Evolutionary conservation across 2,797 vertebrate genomes (phyloP).

Genomic region (Crossoptilon crossoptilon): DNA sequence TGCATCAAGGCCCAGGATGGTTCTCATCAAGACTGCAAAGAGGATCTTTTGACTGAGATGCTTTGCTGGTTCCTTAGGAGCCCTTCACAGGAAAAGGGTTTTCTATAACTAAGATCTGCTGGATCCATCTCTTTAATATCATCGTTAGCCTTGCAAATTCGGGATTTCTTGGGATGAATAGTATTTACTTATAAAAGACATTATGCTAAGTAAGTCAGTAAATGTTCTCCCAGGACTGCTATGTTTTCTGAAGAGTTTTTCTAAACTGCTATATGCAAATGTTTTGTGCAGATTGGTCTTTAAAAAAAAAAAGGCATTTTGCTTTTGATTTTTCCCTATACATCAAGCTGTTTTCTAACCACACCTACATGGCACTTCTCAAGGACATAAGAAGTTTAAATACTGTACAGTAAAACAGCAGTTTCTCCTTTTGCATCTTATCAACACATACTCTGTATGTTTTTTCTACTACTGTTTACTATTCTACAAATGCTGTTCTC

Average conservation of each 20-base stretch:
- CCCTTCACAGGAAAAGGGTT: not conserved
- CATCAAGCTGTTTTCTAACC: not conserved
- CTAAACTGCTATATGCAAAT: not conserved
- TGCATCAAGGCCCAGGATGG: not conserved
- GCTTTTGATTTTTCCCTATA: not conserved
- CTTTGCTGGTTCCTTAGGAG: not conserved
- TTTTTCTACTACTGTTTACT: not conserved
- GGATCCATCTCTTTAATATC: constrained; percentile 1
- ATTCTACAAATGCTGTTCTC: not conserved
- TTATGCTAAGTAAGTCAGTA: constrained; percentile 62
- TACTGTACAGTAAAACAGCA: not conserved
- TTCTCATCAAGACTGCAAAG: not conserved
- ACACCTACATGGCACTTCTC: not conserved
- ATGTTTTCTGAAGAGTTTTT: constrained; percentile 47
- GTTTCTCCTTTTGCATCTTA: not conserved
- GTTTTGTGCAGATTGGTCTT: not conserved
- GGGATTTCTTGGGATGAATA: constrained; percentile 59
- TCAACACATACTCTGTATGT: not conserved
- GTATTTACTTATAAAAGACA: constrained; percentile 64
- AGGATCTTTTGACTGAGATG: not conserved
- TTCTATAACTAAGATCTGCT: not conserved
- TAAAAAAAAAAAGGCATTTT: not conserved
- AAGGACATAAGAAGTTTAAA: not conserved
- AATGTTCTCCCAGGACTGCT: constrained; percentile 56
- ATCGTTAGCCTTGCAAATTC: constrained; percentile 41